A percentile compares a stretch with the other conserved stretches of the same genome.
Evolutionary conservation across 53 echinoderm and acorn worm genomes (phyloP).

Genomic region (Holothuria leucospilota): DNA sequence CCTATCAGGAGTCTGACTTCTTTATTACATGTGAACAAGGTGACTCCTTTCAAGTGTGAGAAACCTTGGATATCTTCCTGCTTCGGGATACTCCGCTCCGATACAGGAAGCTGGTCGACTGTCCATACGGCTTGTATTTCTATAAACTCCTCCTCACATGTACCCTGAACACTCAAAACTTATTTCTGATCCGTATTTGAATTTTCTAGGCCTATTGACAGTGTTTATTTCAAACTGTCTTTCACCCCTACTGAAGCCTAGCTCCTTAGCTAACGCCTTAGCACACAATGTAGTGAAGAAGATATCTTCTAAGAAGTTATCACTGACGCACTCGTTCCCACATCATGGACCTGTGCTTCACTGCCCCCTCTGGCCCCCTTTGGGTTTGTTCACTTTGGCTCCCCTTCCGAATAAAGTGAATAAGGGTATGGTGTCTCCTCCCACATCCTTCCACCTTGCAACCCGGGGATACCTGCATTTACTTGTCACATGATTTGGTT

Average conservation of each 20-base stretch:
- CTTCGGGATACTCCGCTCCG: slow-evolving; percentile 39
- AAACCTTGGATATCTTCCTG: slow-evolving; percentile 47
- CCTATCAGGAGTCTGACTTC: slow-evolving; percentile 57
- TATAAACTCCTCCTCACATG: neutral
- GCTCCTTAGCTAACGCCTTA: slow-evolving; percentile 19
- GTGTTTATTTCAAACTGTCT: slow-evolving; percentile 45
- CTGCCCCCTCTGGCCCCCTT: neutral
- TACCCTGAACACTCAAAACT: slow-evolving; percentile 12
- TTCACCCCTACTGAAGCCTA: slow-evolving; percentile 28
- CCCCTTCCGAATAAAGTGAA: neutral
- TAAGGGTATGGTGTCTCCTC: neutral
- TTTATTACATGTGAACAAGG: slow-evolving; percentile 1
- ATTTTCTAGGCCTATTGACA: neutral
- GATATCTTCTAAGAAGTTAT: neutral
- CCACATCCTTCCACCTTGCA: slow-evolving; percentile 4
- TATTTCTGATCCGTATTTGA: neutral
- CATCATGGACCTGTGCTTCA: neutral
- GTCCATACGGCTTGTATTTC: slow-evolving; percentile 41
- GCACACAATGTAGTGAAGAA: slow-evolving; percentile 40
- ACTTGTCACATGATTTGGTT: slow-evolving; percentile 48
- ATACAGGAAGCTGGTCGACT: slow-evolving; percentile 33
- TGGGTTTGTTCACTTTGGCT: neutral
- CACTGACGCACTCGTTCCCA: slow-evolving; percentile 12
- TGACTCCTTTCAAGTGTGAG: slow-evolving; percentile 55
- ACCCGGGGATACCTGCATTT: slow-evolving; percentile 8